Conservation (phyloP, 2,888 invertebrate species). For the Napeogenes sylphis region DNA sequence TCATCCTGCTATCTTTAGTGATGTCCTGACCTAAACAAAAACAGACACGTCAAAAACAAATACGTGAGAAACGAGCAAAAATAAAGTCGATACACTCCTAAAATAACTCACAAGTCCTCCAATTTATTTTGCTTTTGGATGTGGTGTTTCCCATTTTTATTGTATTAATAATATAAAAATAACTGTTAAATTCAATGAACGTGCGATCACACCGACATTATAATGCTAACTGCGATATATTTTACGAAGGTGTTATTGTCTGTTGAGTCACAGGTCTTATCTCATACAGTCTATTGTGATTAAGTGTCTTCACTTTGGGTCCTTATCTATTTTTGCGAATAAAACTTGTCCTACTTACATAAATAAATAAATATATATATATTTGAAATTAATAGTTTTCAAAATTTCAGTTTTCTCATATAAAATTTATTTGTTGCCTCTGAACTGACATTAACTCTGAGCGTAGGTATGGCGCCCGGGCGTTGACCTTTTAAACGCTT, state of each 20-base stretch:
- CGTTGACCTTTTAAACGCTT: no score
- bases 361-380: no score
- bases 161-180: constrained; percentile 36
- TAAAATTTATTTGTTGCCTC: no score
- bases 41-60: constrained; percentile 33
- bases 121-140: constrained; percentile 50
- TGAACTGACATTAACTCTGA: no score
- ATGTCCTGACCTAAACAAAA: constrained; percentile 72
- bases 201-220: constrained; percentile 54
- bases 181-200: constrained; percentile 49
- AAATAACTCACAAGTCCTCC: constrained; percentile 67
- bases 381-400: no score
- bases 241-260: constrained; percentile 30
- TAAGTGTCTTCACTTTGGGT: constrained; percentile 28
- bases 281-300: constrained; percentile 45
- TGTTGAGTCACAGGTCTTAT: constrained; percentile 66
- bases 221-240: constrained; percentile 57
- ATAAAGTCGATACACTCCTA: constrained; percentile 24
- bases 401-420: no score
- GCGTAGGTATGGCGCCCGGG: no score
- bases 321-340: constrained; percentile 3
- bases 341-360: constrained; percentile 3
- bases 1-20: constrained; percentile 73
- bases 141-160: constrained; percentile 60
- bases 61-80: constrained; percentile 47